Evolutionary conservation across 2,797 vertebrate species (phyloP).

Genomic region (Micrastur ruficollis): DNA sequence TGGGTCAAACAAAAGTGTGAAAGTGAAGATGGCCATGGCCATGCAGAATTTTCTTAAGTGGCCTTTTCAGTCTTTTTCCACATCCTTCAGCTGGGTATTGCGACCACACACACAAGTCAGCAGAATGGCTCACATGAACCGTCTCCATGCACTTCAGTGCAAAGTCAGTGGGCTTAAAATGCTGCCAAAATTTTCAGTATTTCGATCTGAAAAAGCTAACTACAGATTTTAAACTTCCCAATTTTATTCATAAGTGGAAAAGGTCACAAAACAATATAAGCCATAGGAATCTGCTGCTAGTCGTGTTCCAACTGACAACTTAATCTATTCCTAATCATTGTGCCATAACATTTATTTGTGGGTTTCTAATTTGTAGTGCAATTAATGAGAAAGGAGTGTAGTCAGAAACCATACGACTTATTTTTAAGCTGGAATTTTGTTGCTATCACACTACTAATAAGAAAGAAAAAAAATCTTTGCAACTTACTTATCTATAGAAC

Average conservation of each 20-base stretch:
- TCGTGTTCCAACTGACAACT: background rate
- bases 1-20: background rate
- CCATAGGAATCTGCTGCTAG: background rate
- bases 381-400: background rate
- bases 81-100: background rate
- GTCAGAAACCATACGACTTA: slow-evolving; percentile 17
- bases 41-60: background rate
- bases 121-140: background rate
- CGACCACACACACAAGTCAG: rapidly evolving
- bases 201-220: background rate
- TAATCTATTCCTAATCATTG: slow-evolving; percentile 18
- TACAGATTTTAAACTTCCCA: background rate
- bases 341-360: slow-evolving; percentile 46
- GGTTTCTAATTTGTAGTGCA: background rate
- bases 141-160: background rate
- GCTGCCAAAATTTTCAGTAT: background rate
- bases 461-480: background rate
- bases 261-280: slow-evolving; percentile 23
- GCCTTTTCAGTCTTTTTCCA: background rate
- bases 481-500: background rate
- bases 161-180: background rate
- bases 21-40: background rate
- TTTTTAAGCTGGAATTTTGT: slow-evolving; percentile 23
- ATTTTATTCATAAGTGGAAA: background rate
- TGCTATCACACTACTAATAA: background rate